A percentile compares a stretch with the other conserved stretches of the same genome.
Evolutionary conservation across 2,113 vertebrate species (phyloP).

Genomic region (Leptodactylus fuscus): DNA sequence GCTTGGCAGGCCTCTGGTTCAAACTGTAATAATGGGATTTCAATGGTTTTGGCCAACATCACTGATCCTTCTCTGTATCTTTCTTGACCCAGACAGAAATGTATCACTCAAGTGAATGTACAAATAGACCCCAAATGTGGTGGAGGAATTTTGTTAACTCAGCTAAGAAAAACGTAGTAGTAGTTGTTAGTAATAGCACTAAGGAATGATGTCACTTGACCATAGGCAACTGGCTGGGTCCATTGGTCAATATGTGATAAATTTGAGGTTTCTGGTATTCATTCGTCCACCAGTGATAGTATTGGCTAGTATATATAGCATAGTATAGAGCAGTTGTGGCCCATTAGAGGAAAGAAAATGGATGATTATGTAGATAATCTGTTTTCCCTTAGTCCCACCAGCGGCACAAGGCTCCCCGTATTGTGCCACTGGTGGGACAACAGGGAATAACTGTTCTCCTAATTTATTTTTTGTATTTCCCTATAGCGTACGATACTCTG

Average conservation of each 20-base stretch:
- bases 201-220: not conserved
- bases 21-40: slow-evolving; percentile 19
- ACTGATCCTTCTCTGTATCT: not conserved
- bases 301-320: not conserved
- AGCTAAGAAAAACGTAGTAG: not conserved
- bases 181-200: not conserved
- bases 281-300: not conserved
- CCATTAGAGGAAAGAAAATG: not conserved
- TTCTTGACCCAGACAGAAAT: slow-evolving; percentile 21
- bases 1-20: not conserved
- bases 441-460: too few relatives aligned
- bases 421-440: too few relatives aligned
- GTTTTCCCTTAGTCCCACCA: too few relatives aligned
- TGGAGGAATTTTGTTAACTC: not conserved
- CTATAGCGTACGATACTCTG: too few relatives aligned
- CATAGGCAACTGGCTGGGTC: not conserved
- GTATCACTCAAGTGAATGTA: not conserved
- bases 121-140: slow-evolving; percentile 8
- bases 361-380: too few relatives aligned
- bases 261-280: not conserved
- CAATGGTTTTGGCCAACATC: slow-evolving; percentile 26
- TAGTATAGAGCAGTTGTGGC: not conserved
- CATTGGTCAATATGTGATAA: not conserved
- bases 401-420: too few relatives aligned
- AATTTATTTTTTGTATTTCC: too few relatives aligned